A percentile compares a stretch with the other conserved stretches of the same genome.
Evolutionary conservation across 2,888 invertebrate species (phyloP).

Genomic region (Drosophila siamana): DNA sequence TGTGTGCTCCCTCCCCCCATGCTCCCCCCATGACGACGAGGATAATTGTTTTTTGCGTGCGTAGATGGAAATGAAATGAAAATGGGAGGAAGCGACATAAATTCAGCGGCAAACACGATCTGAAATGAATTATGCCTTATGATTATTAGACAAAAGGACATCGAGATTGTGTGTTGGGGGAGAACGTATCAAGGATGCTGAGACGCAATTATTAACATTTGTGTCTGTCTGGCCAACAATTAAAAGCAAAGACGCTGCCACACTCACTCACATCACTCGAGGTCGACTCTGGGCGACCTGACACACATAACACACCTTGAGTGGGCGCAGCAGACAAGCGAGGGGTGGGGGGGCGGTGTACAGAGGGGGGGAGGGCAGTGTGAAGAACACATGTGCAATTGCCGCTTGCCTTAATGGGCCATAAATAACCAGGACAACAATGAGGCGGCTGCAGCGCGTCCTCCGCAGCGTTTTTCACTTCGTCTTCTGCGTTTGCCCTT

Average conservation of each 20-base stretch:
- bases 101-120: constrained; percentile 70
- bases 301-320: constrained; percentile 66
- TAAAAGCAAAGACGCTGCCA: constrained; percentile 59
- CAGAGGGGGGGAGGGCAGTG: constrained; percentile 40
- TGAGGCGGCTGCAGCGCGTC: constrained; percentile 73
- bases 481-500: constrained; percentile 2
- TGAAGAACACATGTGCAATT: constrained; percentile 81
- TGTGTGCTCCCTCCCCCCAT: constrained; percentile 20
- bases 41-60: constrained; percentile 72
- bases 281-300: constrained; percentile 53
- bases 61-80: constrained; percentile 51
- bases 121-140: constrained; percentile 77
- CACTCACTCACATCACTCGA: constrained; percentile 33
- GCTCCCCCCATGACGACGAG: constrained; percentile 11
- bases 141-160: constrained; percentile 75
- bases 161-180: neutral
- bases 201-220: constrained; percentile 80
- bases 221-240: constrained; percentile 66
- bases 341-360: neutral
- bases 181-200: constrained; percentile 49
- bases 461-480: constrained; percentile 13
- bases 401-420: constrained; percentile 81
- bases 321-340: neutral
- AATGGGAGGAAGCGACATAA: constrained; percentile 61
- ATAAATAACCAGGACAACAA: constrained; percentile 83